Conservation (phyloP, 2,888 invertebrate genomes). For the Xanthorhoe spadicearia region DNA sequence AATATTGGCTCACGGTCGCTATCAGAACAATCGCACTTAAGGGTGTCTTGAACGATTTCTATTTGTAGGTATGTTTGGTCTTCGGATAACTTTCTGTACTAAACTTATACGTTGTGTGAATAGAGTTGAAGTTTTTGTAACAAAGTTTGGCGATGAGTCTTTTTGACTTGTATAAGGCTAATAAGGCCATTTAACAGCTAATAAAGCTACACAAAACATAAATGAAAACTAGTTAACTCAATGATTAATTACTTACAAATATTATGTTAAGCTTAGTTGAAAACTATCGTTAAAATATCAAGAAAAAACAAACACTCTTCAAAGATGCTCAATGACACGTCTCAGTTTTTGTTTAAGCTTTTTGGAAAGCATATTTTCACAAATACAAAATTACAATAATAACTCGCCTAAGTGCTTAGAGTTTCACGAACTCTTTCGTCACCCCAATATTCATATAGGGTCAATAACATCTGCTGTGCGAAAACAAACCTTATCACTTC, state of each 20-base stretch:
- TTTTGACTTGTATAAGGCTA: no score
- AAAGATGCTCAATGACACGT: no score
- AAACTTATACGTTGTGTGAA: not conserved
- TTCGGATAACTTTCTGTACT: not conserved
- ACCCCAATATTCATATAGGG: slow-evolving; percentile 65
- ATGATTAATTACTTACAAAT: no score
- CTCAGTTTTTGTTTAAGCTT: no score
- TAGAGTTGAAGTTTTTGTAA: not conserved
- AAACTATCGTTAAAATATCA: no score
- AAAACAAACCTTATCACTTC: slow-evolving; percentile 55
- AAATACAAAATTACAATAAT: slow-evolving; percentile 22
- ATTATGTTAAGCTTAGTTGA: no score
- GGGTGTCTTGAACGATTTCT: slow-evolving; percentile 51
- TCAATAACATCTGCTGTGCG: slow-evolving; percentile 48
- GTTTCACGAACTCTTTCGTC: slow-evolving; percentile 60
- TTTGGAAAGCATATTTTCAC: slow-evolving; percentile 8
- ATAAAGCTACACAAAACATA: no score
- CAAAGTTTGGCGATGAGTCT: no score
- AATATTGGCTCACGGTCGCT: slow-evolving; percentile 65
- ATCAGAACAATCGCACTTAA: slow-evolving; percentile 56
- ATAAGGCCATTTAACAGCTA: no score
- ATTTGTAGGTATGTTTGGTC: slow-evolving; percentile 26
- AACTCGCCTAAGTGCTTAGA: slow-evolving; percentile 44
- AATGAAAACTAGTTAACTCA: no score
- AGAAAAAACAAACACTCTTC: no score